Evolutionary conservation across 35 echinoderm and acorn worm genomes (phyloP).

Genomic region (Amphiura filiformis): DNA sequence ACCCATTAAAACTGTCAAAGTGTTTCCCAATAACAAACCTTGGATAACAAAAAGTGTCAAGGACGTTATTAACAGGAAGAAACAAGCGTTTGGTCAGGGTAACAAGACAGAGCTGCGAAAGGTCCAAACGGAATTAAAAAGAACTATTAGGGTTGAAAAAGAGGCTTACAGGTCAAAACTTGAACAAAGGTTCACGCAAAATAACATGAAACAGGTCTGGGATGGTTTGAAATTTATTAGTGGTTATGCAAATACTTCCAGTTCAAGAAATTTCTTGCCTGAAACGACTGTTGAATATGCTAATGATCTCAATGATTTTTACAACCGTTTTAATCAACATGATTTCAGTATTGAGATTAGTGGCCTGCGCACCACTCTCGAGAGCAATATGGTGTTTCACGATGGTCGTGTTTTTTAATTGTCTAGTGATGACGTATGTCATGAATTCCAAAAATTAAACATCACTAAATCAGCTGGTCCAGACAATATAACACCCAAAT

Average conservation of each 20-base stretch:
- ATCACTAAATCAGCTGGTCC: neutral
- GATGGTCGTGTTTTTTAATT: neutral
- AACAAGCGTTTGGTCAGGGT: slow-evolving; percentile 29
- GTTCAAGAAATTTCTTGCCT: neutral
- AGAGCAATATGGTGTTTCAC: neutral
- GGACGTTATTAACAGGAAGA: slow-evolving; percentile 57
- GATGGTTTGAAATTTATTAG: slow-evolving; percentile 48
- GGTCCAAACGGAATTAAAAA: slow-evolving; percentile 43
- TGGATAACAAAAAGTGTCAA: slow-evolving; percentile 49
- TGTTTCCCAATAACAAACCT: slow-evolving; percentile 56
- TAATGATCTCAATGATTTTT: slow-evolving; percentile 58
- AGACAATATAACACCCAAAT: neutral
- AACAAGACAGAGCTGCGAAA: slow-evolving; percentile 23
- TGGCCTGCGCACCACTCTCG: neutral
- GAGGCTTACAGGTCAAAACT: slow-evolving; percentile 40
- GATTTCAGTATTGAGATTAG: slow-evolving; percentile 24
- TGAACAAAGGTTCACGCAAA: slow-evolving; percentile 33
- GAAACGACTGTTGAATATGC: slow-evolving; percentile 38
- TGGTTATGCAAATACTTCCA: slow-evolving; percentile 19
- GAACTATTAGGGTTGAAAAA: slow-evolving; percentile 15
- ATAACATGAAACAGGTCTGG: slow-evolving; percentile 45
- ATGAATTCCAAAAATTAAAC: neutral
- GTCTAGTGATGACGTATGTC: neutral
- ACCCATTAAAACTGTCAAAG: slow-evolving; percentile 39
- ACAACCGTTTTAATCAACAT: slow-evolving; percentile 43